Conservation (phyloP, 2,113 vertebrate species). For the Arvicanthis niloticus region DNA sequence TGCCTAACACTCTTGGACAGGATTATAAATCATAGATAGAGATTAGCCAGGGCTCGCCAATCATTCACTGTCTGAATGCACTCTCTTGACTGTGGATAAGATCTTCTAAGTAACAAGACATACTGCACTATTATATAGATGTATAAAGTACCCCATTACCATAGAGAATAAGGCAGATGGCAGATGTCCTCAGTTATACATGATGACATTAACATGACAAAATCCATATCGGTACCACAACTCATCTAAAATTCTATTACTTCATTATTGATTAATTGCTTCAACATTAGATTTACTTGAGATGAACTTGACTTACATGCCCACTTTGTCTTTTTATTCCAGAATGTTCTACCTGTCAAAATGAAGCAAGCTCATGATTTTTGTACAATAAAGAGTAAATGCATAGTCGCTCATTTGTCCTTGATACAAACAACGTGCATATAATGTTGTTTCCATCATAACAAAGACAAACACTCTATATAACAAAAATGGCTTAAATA, state of each 20-base stretch:
- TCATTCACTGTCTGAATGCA: conserved; percentile 78
- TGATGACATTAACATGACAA: conserved; percentile 83
- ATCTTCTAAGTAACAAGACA: conserved; percentile 82
- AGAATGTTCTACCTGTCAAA: conserved; percentile 80
- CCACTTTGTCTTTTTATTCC: conserved; percentile 83
- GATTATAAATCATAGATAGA: conserved; percentile 83
- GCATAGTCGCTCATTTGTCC: conserved; percentile 32
- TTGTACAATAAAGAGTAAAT: conserved; percentile 65
- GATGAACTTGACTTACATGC: conserved; percentile 77
- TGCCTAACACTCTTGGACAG: conserved; percentile 68
- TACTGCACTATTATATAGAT: conserved; percentile 75
- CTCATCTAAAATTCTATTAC: conserved; percentile 86
- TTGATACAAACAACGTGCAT: conserved; percentile 49
- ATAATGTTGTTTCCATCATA: not conserved
- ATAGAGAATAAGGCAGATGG: conserved; percentile 76
- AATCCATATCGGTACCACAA: conserved; percentile 70
- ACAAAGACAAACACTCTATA: not conserved
- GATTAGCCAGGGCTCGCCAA: conserved; percentile 80
- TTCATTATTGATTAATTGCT: conserved; percentile 87
- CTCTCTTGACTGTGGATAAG: conserved; percentile 79
- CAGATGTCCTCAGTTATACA: conserved; percentile 73
- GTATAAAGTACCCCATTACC: conserved; percentile 77
- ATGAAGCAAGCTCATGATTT: conserved; percentile 69
- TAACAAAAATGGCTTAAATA: not conserved
- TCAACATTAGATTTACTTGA: conserved; percentile 84